Percentiles rank a stretch among this genome's conserved stretches.
Conservation (phyloP, 2,797 vertebrate genomes). For the Sebastes diaconus region DNA sequence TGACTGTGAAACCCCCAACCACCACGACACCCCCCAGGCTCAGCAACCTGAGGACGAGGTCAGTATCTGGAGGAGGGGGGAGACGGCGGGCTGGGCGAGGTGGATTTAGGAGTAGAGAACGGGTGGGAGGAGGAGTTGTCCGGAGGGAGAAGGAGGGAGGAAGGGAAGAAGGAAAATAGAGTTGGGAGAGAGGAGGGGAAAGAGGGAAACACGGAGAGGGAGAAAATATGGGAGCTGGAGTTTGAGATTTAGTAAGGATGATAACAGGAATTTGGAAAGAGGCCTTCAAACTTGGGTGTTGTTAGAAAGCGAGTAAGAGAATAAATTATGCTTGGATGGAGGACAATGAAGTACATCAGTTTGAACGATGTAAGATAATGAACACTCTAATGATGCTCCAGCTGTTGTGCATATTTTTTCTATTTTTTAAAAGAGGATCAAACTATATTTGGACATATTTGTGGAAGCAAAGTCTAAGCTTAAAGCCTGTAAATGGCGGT, state of each 20-base stretch:
- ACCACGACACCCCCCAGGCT: conserved; percentile 90
- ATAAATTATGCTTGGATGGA: neutral
- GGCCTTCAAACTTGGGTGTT: conserved; percentile 6
- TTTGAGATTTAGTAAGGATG: conserved; percentile 21
- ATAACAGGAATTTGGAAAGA: conserved; percentile 40
- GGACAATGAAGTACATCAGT: neutral
- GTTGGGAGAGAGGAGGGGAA: neutral
- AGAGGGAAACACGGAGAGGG: neutral
- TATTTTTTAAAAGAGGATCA: neutral
- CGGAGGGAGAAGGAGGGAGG: neutral
- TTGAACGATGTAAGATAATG: neutral
- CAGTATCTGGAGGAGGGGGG: conserved; percentile 37
- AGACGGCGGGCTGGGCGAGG: neutral
- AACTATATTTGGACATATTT: neutral
- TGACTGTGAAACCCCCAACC: conserved; percentile 91
- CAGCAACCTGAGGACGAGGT: conserved; percentile 92
- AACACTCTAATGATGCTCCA: neutral
- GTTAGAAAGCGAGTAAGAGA: neutral
- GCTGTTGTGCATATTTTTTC: neutral
- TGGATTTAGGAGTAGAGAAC: neutral
- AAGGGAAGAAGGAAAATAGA: neutral
- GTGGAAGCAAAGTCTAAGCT: neutral
- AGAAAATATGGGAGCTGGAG: conserved; percentile 2
- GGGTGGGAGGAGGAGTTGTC: neutral
- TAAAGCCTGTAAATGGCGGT: neutral